Base-by-base conservation (phyloP, 2,888 invertebrate species). In the Polia nebulosa region DNA sequence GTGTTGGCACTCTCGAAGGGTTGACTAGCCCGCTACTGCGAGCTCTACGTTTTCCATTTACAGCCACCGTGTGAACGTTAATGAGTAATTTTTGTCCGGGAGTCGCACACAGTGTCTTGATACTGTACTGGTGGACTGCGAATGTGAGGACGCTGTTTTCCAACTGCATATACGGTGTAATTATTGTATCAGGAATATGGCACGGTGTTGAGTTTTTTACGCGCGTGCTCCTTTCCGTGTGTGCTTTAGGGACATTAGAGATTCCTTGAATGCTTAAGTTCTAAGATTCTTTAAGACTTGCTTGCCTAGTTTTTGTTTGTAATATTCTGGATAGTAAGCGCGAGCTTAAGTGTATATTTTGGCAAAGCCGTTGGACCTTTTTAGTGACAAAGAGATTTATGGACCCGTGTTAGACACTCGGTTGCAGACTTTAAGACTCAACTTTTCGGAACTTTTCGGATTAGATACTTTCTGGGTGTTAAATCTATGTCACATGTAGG, bases 31-130 rank as follows among this genome's bases (percentile, higher is more conserved):
- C 4, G 79, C 75, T 75, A 78, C 78, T 72, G 70, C 52, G 44
- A 66, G 65, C n/a, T 60, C 61, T 53, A 29, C 55, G 82, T 70
- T 65, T 81, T 81, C 83, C 83, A 76, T 58, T 64, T 68, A 47
- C 25, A 45, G 55, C 34, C 64, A 62, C 78, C 29, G 70, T 72
- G 76, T 72, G 65, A 51, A 39, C 9, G 20, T 68, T 60, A 63
- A 75, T 51, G 51, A 71, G 63, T 61, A 45, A 61, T 77, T 62
- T 78, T 62, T 49, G 67, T 65, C 44, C 55, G 32, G 53, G 41
- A 64, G 44, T 78, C 15, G 34, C 32, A 53, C 80, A 76, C 81
- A 25, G 81, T 81, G 81, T 72, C 62, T 53, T 15, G 20, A 45
- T 57, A 57, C 27, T 51, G 57, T 53, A 25, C 20, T 39, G n/a